These are phyloP conservation scores for Mythimna albipuncta DNA, from an alignment of 2,888 invertebrate species.

Conservation along the genomic window DNA sequence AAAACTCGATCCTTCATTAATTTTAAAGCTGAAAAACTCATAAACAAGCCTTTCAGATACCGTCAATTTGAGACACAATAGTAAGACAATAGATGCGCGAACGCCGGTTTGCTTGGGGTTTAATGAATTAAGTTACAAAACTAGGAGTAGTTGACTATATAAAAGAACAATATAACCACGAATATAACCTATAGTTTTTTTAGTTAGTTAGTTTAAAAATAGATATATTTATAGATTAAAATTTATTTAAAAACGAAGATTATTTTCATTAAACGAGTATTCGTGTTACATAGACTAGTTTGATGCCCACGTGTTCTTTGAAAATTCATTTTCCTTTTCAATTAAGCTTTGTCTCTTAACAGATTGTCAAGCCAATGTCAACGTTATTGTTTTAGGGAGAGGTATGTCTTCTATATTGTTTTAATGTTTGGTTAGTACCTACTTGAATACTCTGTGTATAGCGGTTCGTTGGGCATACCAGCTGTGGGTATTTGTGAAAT, in stretches of 20 bases:
- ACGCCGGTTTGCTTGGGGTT: too few relatives aligned
- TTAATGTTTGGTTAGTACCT: neutral
- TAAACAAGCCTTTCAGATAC: too few relatives aligned
- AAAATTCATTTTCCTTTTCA: too few relatives aligned
- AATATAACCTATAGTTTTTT: too few relatives aligned
- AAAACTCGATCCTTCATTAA: neutral
- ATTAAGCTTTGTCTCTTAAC: neutral
- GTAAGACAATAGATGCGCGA: too few relatives aligned
- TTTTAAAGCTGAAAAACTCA: constrained; percentile 1
- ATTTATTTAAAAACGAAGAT: too few relatives aligned
- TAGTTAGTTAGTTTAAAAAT: too few relatives aligned
- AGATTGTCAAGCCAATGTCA: neutral
- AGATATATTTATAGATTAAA: too few relatives aligned
- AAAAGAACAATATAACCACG: neutral
- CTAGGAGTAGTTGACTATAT: neutral
- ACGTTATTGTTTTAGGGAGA: constrained; percentile 6
- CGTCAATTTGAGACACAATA: too few relatives aligned
- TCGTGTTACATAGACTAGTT: constrained; percentile 2
- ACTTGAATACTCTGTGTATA: neutral
- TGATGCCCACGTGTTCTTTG: constrained; percentile 15
- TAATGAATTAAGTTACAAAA: constrained; percentile 1
- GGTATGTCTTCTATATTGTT: constrained; percentile 18
- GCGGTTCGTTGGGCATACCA: neutral
- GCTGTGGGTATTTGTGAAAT: constrained; percentile 1
- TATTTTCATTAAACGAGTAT: constrained; percentile 15